These are phyloP conservation scores for Gallirallus australis DNA, from an alignment of 2,797 vertebrate species.

Conservation along the genomic window DNA sequence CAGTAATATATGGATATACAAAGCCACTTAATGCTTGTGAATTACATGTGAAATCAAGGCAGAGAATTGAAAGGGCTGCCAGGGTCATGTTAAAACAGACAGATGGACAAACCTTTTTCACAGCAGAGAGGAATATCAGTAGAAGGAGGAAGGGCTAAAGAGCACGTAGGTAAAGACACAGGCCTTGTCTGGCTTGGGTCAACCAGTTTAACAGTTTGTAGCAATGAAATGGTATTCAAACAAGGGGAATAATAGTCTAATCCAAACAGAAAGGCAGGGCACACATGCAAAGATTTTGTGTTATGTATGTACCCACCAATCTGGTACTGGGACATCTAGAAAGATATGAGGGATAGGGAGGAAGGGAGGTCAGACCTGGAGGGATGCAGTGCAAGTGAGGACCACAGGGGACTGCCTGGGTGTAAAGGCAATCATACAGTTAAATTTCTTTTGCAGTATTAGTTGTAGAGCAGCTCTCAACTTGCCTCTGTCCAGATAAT, in stretches of 20 bases:
- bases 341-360: rapidly evolving
- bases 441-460: background rate
- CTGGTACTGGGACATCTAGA: background rate
- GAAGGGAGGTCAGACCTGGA: background rate
- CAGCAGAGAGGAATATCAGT: background rate
- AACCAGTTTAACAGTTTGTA: background rate
- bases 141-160: background rate
- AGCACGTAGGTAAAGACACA: background rate
- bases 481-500: background rate
- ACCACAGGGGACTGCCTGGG: background rate
- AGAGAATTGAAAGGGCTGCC: background rate
- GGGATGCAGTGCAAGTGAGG: background rate
- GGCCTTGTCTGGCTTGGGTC: background rate
- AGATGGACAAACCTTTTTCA: background rate
- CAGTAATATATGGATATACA: background rate
- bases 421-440: background rate
- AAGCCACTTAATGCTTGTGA: background rate
- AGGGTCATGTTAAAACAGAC: background rate
- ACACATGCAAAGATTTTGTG: background rate
- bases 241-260: background rate
- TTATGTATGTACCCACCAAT: background rate
- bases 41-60: background rate
- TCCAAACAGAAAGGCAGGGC: background rate
- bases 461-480: background rate
- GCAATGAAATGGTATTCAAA: background rate